These are phyloP conservation scores for Toxonevra muliebris DNA, from an alignment of 2,888 invertebrate genomes.

Conservation along the genomic window DNA sequence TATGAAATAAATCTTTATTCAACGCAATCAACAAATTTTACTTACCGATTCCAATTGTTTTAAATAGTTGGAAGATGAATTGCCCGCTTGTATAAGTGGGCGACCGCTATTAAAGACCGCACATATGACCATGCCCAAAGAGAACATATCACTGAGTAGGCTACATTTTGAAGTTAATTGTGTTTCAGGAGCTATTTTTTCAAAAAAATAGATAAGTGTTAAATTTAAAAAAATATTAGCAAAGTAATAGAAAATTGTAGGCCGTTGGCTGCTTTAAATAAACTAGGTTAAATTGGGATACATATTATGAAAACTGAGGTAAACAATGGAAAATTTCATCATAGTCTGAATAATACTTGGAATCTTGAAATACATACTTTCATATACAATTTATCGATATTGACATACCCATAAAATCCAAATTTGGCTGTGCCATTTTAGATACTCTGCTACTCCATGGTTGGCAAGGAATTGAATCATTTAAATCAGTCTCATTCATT, in stretches of 20 bases:
- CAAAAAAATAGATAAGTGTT: constrained; percentile 53
- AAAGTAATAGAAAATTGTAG: not conserved
- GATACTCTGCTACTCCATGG: constrained; percentile 92
- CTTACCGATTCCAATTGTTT: constrained; percentile 92
- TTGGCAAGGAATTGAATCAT: constrained; percentile 78
- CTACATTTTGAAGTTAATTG: constrained; percentile 84
- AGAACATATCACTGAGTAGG: constrained; percentile 95
- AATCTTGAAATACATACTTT: too few species aligned
- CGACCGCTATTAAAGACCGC: constrained; percentile 92
- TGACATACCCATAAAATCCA: constrained; percentile 85
- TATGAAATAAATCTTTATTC: not conserved
- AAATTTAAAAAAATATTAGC: not conserved
- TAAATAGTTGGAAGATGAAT: constrained; percentile 86
- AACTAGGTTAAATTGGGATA: not conserved
- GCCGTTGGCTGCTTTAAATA: too few species aligned
- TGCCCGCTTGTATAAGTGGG: constrained; percentile 88
- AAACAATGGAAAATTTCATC: too few species aligned
- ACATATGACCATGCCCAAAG: constrained; percentile 92
- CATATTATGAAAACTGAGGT: not conserved
- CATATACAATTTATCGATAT: not conserved
- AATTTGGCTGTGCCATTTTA: constrained; percentile 92
- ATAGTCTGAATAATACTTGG: too few species aligned
- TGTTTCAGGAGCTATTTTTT: constrained; percentile 95
- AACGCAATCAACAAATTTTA: constrained; percentile 35
- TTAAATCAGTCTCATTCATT: constrained; percentile 74